phyloP scores from a whole-genome alignment of 2,113 vertebrate species.

The Chitala chitala region DNA sequence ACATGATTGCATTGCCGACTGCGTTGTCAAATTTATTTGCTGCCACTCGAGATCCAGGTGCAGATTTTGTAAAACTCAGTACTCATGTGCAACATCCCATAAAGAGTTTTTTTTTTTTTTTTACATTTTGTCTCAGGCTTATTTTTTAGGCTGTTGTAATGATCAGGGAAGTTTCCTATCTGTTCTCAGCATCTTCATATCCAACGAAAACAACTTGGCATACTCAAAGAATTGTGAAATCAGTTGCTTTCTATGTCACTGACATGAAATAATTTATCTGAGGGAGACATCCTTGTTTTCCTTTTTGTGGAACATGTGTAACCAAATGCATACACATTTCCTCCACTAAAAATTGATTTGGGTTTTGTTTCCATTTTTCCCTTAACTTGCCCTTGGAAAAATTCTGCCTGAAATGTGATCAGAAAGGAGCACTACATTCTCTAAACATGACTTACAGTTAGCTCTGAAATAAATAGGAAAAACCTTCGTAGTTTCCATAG shows the following conservation, averaged over 20 bases:
- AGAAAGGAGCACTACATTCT: not conserved
- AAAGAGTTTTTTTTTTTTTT: not conserved
- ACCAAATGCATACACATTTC: not conserved
- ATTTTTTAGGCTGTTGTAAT: no score
- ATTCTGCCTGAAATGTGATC: not conserved
- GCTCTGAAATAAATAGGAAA: no score
- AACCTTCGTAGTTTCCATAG: no score
- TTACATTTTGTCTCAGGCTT: not conserved
- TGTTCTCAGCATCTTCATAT: not conserved
- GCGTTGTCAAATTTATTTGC: no score
- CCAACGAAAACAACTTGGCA: not conserved
- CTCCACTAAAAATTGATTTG: not conserved
- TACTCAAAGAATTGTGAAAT: not conserved
- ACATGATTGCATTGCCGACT: not conserved
- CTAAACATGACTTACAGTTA: no score
- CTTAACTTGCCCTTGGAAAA: slow-evolving; percentile 3
- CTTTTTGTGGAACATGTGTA: not conserved
- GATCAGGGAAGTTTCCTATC: no score
- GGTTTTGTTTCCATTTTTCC: not conserved
- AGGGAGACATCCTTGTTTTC: not conserved
- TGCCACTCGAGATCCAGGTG: no score
- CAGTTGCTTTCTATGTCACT: not conserved
- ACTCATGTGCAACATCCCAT: no score
- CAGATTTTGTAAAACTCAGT: no score
- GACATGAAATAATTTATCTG: not conserved